Evolutionary conservation across 2,888 invertebrate species (phyloP), one percentile per base, ranked within the genome.

Genomic region (Furcula furcula): DNA sequence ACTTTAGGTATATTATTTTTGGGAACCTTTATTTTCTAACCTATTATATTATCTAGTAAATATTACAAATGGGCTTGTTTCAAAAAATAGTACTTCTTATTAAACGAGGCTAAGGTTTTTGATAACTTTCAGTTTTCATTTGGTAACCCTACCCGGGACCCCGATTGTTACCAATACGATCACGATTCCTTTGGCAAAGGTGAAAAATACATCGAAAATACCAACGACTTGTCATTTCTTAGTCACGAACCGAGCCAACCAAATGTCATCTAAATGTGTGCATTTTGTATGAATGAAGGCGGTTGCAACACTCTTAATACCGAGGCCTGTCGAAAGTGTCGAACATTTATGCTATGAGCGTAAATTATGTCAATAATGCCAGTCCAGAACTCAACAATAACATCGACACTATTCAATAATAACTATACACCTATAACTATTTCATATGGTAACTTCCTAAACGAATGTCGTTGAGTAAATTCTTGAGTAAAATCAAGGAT

Each of bases 121-220:
- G n/a, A n/a, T n/a, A n/a, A n/a, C n/a, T n/a, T n/a, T n/a, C n/a
- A n/a, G n/a, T n/a, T n/a, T n/a, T n/a, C n/a, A n/a, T n/a, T n/a
- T n/a, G n/a, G n/a, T n/a, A n/a, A n/a, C n/a, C n/a, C n/a, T n/a
- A n/a, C n/a, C 61, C 62, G 73, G 65, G 69, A 68, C 67, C 60
- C 67, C 76, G 63, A 75, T 75, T 76, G 82, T 78, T 79, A 73
- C 75, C 71, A 78, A 79, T 82, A 76, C 76, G 79, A 85, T 86
- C 88, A 87, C 87, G 86, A 86, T 59, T 76, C 74, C 73, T 76
- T 80, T 80, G 80, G 82, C 65, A 85, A 86, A 85, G 78, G 82
- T 76, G 85, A 86, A 86, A 87, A 86, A 87, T 87, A 76, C 75
- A 65, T 67, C 69, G 85, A 75, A 85, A 85, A 88, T 85, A 83